These are phyloP conservation scores for Opisthograptis luteolata DNA, from an alignment of 2,888 invertebrate species.

Conservation along the genomic window DNA sequence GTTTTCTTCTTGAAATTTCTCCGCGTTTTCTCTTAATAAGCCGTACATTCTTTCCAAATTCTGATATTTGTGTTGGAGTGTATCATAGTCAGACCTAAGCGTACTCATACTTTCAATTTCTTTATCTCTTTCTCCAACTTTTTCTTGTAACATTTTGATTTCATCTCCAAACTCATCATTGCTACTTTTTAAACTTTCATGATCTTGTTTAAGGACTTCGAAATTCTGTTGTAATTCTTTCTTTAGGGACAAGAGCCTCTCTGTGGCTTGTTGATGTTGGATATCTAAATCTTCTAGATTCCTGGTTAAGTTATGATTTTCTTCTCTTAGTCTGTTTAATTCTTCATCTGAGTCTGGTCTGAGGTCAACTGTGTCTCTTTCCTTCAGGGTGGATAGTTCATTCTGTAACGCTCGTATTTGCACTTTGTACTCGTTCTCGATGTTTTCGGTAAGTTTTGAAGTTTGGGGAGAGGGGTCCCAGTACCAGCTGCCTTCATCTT, in stretches of 20 bases:
- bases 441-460: conserved; percentile 46
- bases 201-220: conserved; percentile 73
- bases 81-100: conserved; percentile 64
- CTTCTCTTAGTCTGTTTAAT: conserved; percentile 78
- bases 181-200: conserved; percentile 71
- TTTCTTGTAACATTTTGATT: conserved; percentile 66
- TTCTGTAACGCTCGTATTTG: conserved; percentile 69
- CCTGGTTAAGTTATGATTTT: conserved; percentile 82
- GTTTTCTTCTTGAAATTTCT: conserved; percentile 81
- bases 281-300: conserved; percentile 89
- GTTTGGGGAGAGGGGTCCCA: conserved; percentile 77
- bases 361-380: conserved; percentile 54
- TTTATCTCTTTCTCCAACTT: conserved; percentile 74
- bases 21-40: conserved; percentile 73
- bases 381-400: conserved; percentile 71
- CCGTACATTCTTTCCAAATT: conserved; percentile 76
- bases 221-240: conserved; percentile 82
- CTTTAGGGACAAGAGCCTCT: conserved; percentile 81
- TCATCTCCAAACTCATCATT: conserved; percentile 77
- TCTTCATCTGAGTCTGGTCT: conserved; percentile 64
- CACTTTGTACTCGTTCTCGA: conserved; percentile 59
- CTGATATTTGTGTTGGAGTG: conserved; percentile 74
- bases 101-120: conserved; percentile 60
- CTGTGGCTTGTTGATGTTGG: conserved; percentile 89
- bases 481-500: conserved; percentile 80